Base-by-base conservation (phyloP, 1,140 invertebrate species). In the Ptiloglossa arizonensis region DNA sequence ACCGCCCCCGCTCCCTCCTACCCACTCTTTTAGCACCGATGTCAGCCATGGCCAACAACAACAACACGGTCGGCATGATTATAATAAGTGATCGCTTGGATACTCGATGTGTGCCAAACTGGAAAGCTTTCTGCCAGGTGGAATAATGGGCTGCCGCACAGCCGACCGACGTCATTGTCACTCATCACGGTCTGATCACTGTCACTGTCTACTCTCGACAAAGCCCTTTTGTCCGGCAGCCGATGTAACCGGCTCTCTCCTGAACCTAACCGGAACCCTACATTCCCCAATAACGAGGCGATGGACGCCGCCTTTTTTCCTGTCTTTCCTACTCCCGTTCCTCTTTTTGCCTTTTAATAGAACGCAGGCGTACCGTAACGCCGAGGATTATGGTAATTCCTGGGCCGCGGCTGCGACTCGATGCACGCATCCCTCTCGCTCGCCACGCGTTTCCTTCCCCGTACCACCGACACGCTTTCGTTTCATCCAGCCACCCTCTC, bases 91-190 rank as follows among this genome's bases (percentile, higher is more conserved):
- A 86, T 86, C 85, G 85, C 80, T 86, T 86, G 85, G 80, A 86
- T 86, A 86, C 85, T 86, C 85, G 85, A 86, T 86, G 85, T 86
- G 83, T 86, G 85, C 85, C 85, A 86, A 86, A 86, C 85, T 86
- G 85, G 85, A 86, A 86, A 86, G 83, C 77, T 86, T 86, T 86
- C 85, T 83, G 85, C 80, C 84, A 82, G 85, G 85, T 83, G 85
- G 85, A 86, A 86, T 86, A 86, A 86, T 86, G 83, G 83, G 85
- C 85, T 82, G 79, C 83, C 73, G 75, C 83, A 86, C 84, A 85
- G 83, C 81, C 84, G 84, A 86, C 83, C 84, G 84, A 85, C 84
- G 84, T 82, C 80, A 86, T 86, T 86, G 83, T 85, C 83, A 85
- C 84, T 85, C 83, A 85, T 86, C 83, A 85, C 83, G 82, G 83